Conservation (phyloP, 2,888 invertebrate genomes). For the Trichogramma evanescens region DNA sequence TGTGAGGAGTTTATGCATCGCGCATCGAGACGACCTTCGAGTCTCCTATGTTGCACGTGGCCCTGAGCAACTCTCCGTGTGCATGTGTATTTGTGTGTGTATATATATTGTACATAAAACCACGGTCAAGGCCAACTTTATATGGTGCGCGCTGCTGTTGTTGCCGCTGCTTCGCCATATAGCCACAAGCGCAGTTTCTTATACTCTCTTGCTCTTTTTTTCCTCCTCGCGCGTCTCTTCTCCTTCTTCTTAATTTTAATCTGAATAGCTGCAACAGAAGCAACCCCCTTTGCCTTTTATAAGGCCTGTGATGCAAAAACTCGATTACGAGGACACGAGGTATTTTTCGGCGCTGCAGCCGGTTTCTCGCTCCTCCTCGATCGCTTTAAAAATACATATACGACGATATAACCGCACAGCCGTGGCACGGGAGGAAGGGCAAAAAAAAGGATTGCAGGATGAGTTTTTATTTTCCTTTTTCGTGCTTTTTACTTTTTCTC, state of each 20-base stretch:
- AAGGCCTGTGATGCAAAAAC: conserved; percentile 17
- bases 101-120: conserved; percentile 33
- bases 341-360: not conserved
- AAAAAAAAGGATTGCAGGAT: not conserved
- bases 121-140: conserved; percentile 43
- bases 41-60: no score
- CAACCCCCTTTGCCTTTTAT: no score
- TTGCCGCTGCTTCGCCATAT: not conserved
- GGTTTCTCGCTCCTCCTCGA: not conserved
- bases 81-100: no score
- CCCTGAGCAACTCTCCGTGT: no score
- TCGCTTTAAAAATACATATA: not conserved
- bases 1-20: no score
- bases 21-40: no score
- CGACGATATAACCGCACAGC: no score
- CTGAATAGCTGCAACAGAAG: not conserved
- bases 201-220: conserved; percentile 12
- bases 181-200: conserved; percentile 12
- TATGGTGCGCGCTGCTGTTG: conserved; percentile 1
- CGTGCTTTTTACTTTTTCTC: no score
- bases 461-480: not conserved
- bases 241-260: conserved; percentile 10
- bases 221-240: conserved; percentile 23
- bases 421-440: not conserved
- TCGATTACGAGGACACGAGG: conserved; percentile 23